Conservation (phyloP, 2,888 invertebrate genomes). For the Syritta pipiens region DNA sequence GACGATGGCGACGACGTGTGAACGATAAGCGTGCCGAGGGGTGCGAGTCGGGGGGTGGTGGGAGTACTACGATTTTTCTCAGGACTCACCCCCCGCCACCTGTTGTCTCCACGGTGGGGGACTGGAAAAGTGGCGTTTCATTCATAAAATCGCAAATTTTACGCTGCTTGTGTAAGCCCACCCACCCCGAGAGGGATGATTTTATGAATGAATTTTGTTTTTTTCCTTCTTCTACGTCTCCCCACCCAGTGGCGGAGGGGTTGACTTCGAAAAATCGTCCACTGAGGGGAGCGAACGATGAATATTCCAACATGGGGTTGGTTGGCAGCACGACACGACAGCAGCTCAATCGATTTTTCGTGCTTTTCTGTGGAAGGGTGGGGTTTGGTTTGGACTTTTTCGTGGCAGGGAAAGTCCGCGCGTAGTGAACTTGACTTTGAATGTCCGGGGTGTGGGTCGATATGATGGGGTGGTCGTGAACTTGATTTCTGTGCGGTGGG, state of each 20-base stretch:
- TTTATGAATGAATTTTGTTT: conserved; percentile 31
- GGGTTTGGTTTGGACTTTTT: background rate
- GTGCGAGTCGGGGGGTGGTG: too few species aligned
- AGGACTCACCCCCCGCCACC: conserved; percentile 44
- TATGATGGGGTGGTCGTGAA: conserved; percentile 41
- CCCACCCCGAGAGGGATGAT: background rate
- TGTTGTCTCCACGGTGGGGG: too few species aligned
- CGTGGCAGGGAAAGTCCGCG: conserved; percentile 16
- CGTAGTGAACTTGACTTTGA: conserved; percentile 64
- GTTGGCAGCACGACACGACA: too few species aligned
- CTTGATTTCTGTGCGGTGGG: conserved; percentile 35
- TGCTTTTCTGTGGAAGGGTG: background rate
- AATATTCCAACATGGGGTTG: too few species aligned
- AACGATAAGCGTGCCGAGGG: too few species aligned
- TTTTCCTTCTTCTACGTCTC: background rate
- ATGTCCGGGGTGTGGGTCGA: conserved; percentile 12
- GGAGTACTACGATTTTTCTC: conserved; percentile 14
- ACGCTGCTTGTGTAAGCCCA: conserved; percentile 30
- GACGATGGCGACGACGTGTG: background rate
- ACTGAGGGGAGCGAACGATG: background rate
- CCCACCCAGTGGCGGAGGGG: conserved; percentile 14
- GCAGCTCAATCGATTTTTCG: conserved; percentile 67
- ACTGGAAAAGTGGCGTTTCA: conserved; percentile 38
- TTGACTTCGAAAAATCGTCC: conserved; percentile 21
- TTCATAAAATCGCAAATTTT: conserved; percentile 60